These are phyloP conservation scores for Esox masquinongy DNA, from an alignment of 2,797 vertebrate species.

Conservation along the genomic window DNA sequence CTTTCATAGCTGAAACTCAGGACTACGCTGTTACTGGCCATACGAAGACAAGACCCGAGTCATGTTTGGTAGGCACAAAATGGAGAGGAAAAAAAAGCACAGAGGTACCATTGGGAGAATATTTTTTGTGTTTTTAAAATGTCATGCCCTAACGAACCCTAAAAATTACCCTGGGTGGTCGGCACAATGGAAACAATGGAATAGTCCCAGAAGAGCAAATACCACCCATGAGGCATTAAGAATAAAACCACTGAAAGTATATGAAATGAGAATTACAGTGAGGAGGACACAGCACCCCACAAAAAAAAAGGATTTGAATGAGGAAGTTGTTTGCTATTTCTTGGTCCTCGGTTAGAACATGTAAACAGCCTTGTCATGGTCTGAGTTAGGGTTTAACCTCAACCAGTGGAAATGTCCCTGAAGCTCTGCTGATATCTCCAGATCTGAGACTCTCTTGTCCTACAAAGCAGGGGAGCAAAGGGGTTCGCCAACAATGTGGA, in stretches of 20 bases:
- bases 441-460: slow-evolving; percentile 2
- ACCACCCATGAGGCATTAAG: no score
- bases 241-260: no score
- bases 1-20: neutral
- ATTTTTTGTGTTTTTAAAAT: no score
- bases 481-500: neutral
- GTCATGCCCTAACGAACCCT: no score
- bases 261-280: neutral
- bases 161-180: no score
- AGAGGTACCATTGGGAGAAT: no score
- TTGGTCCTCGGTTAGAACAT: neutral
- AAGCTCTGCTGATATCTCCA: slow-evolving; percentile 5
- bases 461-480: neutral
- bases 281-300: neutral
- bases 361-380: neutral
- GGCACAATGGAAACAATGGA: no score
- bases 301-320: neutral
- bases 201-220: no score
- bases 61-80: no score
- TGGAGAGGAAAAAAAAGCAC: no score
- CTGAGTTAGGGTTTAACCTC: slow-evolving; percentile 3
- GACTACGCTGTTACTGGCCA: no score
- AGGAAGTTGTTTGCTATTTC: neutral
- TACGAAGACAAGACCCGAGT: no score
- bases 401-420: slow-evolving; percentile 1